A percentile compares a stretch with the other conserved stretches of the same genome.
These are phyloP conservation scores for Cetoscarus ocellatus DNA, from an alignment of 2,797 vertebrate species.

Conservation along the genomic window DNA sequence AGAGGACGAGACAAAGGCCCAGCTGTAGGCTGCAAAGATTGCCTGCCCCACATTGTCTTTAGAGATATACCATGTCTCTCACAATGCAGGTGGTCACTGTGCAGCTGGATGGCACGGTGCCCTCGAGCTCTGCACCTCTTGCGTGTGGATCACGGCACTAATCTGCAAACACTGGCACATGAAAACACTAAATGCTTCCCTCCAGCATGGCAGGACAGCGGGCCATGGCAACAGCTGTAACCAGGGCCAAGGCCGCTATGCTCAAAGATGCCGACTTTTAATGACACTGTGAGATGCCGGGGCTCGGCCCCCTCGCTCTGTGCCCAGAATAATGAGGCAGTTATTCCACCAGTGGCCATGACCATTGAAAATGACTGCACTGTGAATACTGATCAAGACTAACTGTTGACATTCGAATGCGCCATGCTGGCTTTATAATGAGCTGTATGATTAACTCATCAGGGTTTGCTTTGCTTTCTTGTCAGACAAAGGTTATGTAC, in stretches of 20 bases:
- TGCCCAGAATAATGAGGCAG: constrained; percentile 71
- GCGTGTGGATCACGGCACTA: constrained; percentile 53
- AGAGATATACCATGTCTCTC: constrained; percentile 54
- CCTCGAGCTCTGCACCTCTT: constrained; percentile 34
- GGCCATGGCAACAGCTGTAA: constrained; percentile 35
- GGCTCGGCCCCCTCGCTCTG: constrained; percentile 60
- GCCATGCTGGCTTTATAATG: constrained; percentile 62
- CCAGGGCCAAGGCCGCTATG: constrained; percentile 33
- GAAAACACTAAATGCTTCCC: constrained; percentile 35
- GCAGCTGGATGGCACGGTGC: constrained; percentile 46
- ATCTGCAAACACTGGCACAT: constrained; percentile 57
- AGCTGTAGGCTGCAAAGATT: constrained; percentile 66
- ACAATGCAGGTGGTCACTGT: constrained; percentile 73
- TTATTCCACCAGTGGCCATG: constrained; percentile 63
- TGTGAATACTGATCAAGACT: constrained; percentile 71
- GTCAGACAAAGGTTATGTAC: constrained; percentile 23
- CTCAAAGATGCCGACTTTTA: constrained; percentile 65
- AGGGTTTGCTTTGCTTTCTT: constrained; percentile 50
- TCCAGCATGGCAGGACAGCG: constrained; percentile 37
- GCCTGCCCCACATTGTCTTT: constrained; percentile 57
- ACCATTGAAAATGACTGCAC: constrained; percentile 55
- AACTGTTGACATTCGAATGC: constrained; percentile 65
- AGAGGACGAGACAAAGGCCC: constrained; percentile 75
- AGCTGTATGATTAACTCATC: constrained; percentile 69
- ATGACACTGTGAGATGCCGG: constrained; percentile 37